These are phyloP conservation scores for Drosophila kepulauana DNA, from an alignment of 1,140 invertebrate species.

Conservation along the genomic window DNA sequence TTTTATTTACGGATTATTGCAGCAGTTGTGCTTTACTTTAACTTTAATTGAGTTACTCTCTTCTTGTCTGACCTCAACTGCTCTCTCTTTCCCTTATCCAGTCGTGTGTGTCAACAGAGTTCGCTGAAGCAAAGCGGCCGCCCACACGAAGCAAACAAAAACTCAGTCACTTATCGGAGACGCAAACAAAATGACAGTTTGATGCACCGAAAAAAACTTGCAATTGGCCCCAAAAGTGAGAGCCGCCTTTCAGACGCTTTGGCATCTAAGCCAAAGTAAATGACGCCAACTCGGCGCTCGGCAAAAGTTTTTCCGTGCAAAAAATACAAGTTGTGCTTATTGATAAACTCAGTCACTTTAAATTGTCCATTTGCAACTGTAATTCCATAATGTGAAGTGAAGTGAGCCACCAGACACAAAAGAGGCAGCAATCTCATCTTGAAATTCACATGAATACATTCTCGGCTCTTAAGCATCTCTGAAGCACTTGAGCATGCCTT, in stretches of 20 bases:
- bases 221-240: constrained; percentile 50
- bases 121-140: constrained; percentile 49
- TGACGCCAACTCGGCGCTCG: constrained; percentile 41
- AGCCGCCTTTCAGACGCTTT: constrained; percentile 58
- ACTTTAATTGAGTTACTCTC: constrained; percentile 31
- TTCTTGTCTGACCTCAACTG: neutral
- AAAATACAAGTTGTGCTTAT: constrained; percentile 51
- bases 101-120: constrained; percentile 61
- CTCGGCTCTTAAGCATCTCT: constrained; percentile 57
- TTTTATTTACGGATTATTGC: constrained; percentile 50
- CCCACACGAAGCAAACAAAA: constrained; percentile 33
- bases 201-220: constrained; percentile 54
- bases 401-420: constrained; percentile 4
- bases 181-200: constrained; percentile 59
- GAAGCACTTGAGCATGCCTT: constrained; percentile 79
- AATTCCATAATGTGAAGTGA: constrained; percentile 63
- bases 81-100: constrained; percentile 18
- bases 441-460: constrained; percentile 73
- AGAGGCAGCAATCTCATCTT: constrained; percentile 42
- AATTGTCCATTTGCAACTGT: constrained; percentile 58
- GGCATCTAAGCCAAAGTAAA: constrained; percentile 23
- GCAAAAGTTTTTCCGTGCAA: constrained; percentile 38
- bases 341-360: constrained; percentile 55
- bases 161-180: constrained; percentile 20
- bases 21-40: constrained; percentile 36